These are phyloP conservation scores for Artemia sinica DNA, from an alignment of 2,888 invertebrate species.

Conservation along the genomic window DNA sequence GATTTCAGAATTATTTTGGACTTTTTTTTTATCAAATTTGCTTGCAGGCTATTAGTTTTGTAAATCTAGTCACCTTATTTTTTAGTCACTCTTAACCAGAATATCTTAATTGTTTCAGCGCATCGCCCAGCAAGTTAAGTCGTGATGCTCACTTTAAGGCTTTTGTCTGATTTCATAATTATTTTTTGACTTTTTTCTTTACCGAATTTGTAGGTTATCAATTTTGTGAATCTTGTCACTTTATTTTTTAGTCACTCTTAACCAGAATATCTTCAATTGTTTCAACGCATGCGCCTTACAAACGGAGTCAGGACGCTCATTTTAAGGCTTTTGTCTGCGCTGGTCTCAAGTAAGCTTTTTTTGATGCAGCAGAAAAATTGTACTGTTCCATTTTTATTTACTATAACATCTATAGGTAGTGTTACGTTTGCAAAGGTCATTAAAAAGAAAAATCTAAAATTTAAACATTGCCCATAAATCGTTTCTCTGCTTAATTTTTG, in stretches of 20 bases:
- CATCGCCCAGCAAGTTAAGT: slow-evolving; percentile 83
- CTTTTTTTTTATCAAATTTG: too few species aligned
- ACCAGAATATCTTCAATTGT: slow-evolving; percentile 82
- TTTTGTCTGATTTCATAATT: slow-evolving; percentile 49
- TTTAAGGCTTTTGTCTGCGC: slow-evolving; percentile 96
- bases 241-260: slow-evolving; percentile 49
- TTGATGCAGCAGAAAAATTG: background rate
- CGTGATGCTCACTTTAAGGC: slow-evolving; percentile 96
- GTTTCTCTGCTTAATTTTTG: too few species aligned
- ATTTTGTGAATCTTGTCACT: background rate
- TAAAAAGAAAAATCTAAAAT: too few species aligned
- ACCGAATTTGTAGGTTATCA: too few species aligned
- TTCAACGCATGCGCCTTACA: slow-evolving; percentile 73
- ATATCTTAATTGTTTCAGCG: slow-evolving; percentile 76
- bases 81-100: slow-evolving; percentile 63
- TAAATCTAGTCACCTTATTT: slow-evolving; percentile 25
- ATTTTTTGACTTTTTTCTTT: background rate
- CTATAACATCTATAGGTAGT: too few species aligned
- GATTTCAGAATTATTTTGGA: too few species aligned
- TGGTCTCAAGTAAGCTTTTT: slow-evolving; percentile 63
- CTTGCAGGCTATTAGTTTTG: too few species aligned
- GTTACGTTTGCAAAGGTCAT: too few species aligned
- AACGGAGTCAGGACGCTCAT: slow-evolving; percentile 86
- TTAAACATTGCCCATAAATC: too few species aligned
- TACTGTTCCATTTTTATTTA: too few species aligned